Conservation (phyloP, 2,113 vertebrate species). For the Aleadryas rufinucha region DNA sequence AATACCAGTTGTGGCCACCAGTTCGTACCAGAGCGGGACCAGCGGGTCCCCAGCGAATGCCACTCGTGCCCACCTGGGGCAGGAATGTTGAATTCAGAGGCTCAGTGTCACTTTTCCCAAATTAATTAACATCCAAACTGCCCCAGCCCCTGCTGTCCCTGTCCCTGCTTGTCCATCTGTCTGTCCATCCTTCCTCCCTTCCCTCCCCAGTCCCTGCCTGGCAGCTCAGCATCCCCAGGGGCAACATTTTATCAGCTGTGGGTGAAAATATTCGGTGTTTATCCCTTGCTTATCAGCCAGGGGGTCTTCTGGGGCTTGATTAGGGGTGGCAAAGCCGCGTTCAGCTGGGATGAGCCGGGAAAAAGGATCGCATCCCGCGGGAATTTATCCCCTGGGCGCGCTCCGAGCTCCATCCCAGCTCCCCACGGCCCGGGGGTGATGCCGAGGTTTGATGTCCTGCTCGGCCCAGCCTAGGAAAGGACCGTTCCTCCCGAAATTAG, state of each 20-base stretch:
- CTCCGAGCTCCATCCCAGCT: background rate
- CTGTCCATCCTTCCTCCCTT: background rate
- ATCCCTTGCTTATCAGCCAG: background rate
- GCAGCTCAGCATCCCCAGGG: background rate
- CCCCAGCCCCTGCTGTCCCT: background rate
- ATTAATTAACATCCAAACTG: background rate
- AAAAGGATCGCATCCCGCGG: background rate
- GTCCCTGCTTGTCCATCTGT: background rate
- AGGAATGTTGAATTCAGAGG: background rate
- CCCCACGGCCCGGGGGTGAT: background rate
- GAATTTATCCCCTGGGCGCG: fast-evolving
- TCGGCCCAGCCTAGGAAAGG: background rate
- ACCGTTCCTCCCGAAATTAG: background rate
- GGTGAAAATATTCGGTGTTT: background rate
- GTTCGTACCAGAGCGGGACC: background rate
- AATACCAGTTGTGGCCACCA: background rate
- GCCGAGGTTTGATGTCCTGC: background rate
- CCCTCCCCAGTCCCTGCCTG: background rate
- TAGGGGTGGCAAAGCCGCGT: background rate
- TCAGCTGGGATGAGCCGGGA: background rate
- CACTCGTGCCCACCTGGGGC: background rate
- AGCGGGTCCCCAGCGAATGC: background rate
- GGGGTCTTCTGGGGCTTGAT: background rate
- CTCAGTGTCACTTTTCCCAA: fast-evolving
- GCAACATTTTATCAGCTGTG: background rate